Evolutionary conservation across 2,797 vertebrate species (phyloP).

Genomic region (Sebastes glaucus): DNA sequence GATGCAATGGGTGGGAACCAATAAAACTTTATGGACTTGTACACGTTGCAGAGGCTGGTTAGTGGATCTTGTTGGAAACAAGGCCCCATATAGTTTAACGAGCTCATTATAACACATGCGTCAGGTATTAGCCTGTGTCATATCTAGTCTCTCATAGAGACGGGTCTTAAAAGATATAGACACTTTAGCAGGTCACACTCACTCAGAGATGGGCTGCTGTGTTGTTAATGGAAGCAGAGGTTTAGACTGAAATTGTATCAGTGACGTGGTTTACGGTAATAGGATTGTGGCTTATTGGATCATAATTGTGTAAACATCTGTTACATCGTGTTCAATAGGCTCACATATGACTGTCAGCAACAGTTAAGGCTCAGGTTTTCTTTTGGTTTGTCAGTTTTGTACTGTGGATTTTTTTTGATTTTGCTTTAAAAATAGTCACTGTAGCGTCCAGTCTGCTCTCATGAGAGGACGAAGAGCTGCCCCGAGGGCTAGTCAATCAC

Average conservation of each 20-base stretch:
- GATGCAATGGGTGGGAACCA: conserved; percentile 72
- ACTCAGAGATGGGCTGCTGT: conserved; percentile 24
- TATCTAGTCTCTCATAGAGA: conserved; percentile 19
- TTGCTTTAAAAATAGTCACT: neutral
- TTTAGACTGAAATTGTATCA: conserved; percentile 10
- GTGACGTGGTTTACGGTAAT: neutral
- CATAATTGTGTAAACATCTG: conserved; percentile 4
- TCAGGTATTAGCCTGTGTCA: conserved; percentile 60
- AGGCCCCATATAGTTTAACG: conserved; percentile 77
- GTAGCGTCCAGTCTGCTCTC: neutral
- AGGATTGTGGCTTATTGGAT: conserved; percentile 17
- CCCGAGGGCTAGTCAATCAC: neutral
- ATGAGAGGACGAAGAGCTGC: neutral
- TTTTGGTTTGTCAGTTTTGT: neutral
- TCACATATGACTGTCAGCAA: neutral
- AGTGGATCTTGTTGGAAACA: conserved; percentile 78
- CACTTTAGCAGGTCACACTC: conserved; percentile 8
- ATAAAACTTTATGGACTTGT: conserved; percentile 84
- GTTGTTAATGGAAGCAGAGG: conserved; percentile 27
- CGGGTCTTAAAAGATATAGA: conserved; percentile 10
- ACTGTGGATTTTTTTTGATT: neutral
- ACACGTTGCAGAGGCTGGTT: conserved; percentile 70
- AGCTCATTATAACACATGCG: conserved; percentile 75
- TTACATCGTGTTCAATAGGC: neutral
- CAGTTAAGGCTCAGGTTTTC: neutral